Evolutionary conservation across 2,888 invertebrate genomes (phyloP), one percentile per base, ranked within the genome.

Genomic region (Escarpia spicata): DNA sequence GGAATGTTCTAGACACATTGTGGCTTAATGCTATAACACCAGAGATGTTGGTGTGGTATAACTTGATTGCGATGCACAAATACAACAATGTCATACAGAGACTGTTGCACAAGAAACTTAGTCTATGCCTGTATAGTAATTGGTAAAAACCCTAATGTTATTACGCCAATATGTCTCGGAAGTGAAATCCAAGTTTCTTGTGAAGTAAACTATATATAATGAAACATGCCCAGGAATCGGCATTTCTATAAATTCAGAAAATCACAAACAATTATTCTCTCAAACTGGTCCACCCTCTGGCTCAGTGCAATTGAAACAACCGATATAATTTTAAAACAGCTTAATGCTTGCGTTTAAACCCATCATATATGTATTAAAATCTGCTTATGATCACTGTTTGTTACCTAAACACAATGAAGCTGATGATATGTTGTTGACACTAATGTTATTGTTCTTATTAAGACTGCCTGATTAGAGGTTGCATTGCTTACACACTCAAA

Each of bases 361-460:
- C 19, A 52, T 75, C n/a, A 26, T 15, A n/a, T 75, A 26, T 1
- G n/a, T 75, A 75, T 26, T 75, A 26, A 75, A 75, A 26, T 15
- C 75, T 75, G 75, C 75, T 75, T 19, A 26, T 26, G 4, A 75
- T 75, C n/a, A 26, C 75, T 6, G 19, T 75, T n/a, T n/a, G n/a
- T 75, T 75, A 75, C 75, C 0, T 75, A 75, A 75, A 75, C 60
- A 60, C 26, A 75, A 19, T 75, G 1, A 19, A n/a, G 19, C 6
- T 75, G 4, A 75, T n/a, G n/a, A 75, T 75, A n/a, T 75, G 75
- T 75, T 75, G 75, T 75, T 75, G 75, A 75, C 75, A 75, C n/a
- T 26, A 26, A 75, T 75, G 0, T 75, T 75, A 19, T 75, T 26
- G 26, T 75, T 75, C 3, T 19, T 26, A 75, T 75, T 75, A 75